These are phyloP conservation scores for Herminia tarsipennalis DNA, from an alignment of 2,888 invertebrate species.

Conservation along the genomic window DNA sequence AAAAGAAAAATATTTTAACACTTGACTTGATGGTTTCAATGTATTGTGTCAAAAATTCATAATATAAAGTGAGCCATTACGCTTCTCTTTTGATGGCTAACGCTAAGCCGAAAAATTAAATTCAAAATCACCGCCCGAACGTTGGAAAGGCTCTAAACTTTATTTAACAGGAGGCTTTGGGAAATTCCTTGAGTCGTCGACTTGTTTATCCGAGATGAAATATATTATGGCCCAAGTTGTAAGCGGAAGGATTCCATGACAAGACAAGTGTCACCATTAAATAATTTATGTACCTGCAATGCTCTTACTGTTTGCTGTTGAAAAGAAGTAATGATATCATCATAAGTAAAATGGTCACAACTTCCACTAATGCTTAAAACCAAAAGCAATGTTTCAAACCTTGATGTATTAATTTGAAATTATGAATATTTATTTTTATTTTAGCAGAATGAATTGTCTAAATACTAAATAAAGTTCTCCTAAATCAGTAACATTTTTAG, in stretches of 20 bases:
- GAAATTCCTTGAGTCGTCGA: conserved; percentile 45
- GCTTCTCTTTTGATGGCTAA: conserved; percentile 30
- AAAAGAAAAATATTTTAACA: conserved; percentile 7
- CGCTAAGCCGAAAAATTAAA: conserved; percentile 58
- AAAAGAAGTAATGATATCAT: too few relatives aligned
- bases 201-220: conserved; percentile 63
- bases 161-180: conserved; percentile 59
- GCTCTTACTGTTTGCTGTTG: too few relatives aligned
- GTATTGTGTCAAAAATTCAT: conserved; percentile 30
- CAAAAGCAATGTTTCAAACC: too few relatives aligned
- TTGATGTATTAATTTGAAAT: too few relatives aligned
- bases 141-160: conserved; percentile 56
- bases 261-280: conserved; percentile 11
- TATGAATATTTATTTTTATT: too few relatives aligned
- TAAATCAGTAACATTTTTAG: too few relatives aligned
- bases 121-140: conserved; percentile 51
- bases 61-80: conserved; percentile 38
- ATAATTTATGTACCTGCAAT: not conserved
- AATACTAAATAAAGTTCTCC: too few relatives aligned
- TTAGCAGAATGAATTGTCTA: too few relatives aligned
- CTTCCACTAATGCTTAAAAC: too few relatives aligned
- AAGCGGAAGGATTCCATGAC: conserved; percentile 28
- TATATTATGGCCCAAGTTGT: conserved; percentile 43
- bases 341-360: too few relatives aligned
- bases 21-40: conserved; percentile 13